Percentiles rank a stretch among this genome's conserved stretches.
Conservation (phyloP, 2,797 vertebrate species). For the Poecilia gillii region DNA sequence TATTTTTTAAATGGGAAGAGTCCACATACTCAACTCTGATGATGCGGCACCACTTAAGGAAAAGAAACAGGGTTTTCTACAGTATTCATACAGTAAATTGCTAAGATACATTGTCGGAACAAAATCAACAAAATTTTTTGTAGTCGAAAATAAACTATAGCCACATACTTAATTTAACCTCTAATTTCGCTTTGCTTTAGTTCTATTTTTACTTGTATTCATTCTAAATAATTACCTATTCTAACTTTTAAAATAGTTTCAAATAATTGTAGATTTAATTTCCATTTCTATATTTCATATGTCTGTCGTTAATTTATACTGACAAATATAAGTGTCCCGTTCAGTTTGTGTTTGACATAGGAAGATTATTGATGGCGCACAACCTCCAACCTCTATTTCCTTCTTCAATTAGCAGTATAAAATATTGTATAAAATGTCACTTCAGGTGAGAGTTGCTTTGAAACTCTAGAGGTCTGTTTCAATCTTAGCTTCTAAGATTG, state of each 20-base stretch:
- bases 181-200: neutral
- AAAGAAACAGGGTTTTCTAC: too few species aligned
- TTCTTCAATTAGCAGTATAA: neutral
- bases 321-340: neutral
- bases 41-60: too few species aligned
- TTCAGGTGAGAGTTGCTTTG: neutral
- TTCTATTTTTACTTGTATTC: neutral
- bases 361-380: neutral
- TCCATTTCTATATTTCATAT: neutral
- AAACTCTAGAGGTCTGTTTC: neutral
- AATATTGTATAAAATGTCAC: neutral
- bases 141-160: neutral
- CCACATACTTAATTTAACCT: neutral
- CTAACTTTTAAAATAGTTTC: neutral
- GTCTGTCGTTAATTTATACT: neutral
- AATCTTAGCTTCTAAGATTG: neutral
- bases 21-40: too few species aligned
- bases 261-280: neutral
- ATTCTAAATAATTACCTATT: neutral
- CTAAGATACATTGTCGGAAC: too few species aligned
- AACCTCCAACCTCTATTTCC: neutral
- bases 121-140: too few species aligned
- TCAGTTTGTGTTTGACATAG: neutral
- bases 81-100: too few species aligned
- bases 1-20: too few species aligned